These are phyloP conservation scores for Drosophila asahinai DNA, from an alignment of 1,140 invertebrate genomes.

Conservation along the genomic window DNA sequence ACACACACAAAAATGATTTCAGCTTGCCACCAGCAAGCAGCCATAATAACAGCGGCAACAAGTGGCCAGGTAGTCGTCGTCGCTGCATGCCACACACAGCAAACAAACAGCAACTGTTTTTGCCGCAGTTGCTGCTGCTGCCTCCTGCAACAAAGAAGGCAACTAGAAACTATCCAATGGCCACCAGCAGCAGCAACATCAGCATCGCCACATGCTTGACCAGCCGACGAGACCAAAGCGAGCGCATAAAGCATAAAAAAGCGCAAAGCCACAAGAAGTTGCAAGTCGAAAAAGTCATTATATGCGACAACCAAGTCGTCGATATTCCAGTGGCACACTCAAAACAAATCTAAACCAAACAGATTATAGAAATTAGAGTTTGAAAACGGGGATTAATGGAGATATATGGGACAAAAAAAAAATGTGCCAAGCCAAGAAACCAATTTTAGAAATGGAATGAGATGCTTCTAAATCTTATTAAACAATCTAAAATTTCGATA, in stretches of 20 bases:
- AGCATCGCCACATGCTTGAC: conserved; percentile 68
- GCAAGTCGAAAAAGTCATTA: conserved; percentile 82
- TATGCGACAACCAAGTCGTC: conserved; percentile 66
- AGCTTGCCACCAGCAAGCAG: conserved; percentile 73
- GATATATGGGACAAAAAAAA: too few species aligned
- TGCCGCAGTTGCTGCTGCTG: conserved; percentile 24
- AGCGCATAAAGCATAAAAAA: conserved; percentile 83
- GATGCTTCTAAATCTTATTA: not conserved
- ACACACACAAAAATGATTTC: conserved; percentile 77
- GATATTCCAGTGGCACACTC: conserved; percentile 43
- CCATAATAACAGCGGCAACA: conserved; percentile 53
- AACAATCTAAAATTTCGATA: too few species aligned
- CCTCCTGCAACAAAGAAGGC: conserved; percentile 64
- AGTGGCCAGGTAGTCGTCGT: conserved; percentile 57
- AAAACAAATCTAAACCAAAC: not conserved
- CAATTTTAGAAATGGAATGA: too few species aligned
- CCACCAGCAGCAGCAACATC: conserved; percentile 37
- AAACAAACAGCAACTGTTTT: conserved; percentile 68
- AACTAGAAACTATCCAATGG: conserved; percentile 48
- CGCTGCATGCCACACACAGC: conserved; percentile 78
- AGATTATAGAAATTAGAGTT: not conserved
- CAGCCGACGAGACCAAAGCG: conserved; percentile 66
- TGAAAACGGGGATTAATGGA: too few species aligned
- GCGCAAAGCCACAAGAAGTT: conserved; percentile 68
- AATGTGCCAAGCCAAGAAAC: too few species aligned